These are phyloP conservation scores for Sinentomon sp. DNA, from an alignment of 2,888 invertebrate species.

Conservation along the genomic window DNA sequence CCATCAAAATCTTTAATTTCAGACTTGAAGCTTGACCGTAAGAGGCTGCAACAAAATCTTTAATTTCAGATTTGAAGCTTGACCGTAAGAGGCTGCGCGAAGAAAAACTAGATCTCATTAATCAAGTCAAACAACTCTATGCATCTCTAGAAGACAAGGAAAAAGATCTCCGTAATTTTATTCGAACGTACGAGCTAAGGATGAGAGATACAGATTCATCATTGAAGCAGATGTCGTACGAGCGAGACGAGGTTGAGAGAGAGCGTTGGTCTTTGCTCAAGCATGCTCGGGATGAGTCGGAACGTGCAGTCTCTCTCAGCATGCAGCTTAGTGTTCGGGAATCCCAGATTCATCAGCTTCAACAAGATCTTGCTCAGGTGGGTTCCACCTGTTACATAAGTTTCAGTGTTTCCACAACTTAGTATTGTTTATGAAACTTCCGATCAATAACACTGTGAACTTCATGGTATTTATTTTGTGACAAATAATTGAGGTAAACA, in stretches of 20 bases:
- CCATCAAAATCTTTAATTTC: conserved; percentile 12
- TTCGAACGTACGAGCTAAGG: conserved; percentile 73
- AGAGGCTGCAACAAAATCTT: conserved; percentile 38
- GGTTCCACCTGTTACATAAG: too few relatives aligned
- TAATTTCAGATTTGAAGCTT: conserved; percentile 38
- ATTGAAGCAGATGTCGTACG: conserved; percentile 29
- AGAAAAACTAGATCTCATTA: conserved; percentile 72
- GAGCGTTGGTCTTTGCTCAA: conserved; percentile 66
- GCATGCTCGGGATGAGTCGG: conserved; percentile 69
- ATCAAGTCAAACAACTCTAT: conserved; percentile 83
- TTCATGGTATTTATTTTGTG: too few relatives aligned
- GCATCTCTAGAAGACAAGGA: conserved; percentile 82
- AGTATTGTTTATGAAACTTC: too few relatives aligned
- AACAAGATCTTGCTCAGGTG: conserved; percentile 59
- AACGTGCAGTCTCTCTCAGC: conserved; percentile 54
- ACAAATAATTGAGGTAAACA: too few relatives aligned
- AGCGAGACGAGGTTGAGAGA: conserved; percentile 45
- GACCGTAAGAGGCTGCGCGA: conserved; percentile 73
- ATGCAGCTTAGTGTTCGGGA: conserved; percentile 67
- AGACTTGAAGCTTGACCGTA: conserved; percentile 65
- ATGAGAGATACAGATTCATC: conserved; percentile 51
- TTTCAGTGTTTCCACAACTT: too few relatives aligned
- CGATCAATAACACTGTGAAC: too few relatives aligned
- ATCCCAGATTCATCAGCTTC: conserved; percentile 52
- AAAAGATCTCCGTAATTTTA: conserved; percentile 71